Conservation (phyloP, 2,113 vertebrate species). For the Brachypteracias leptosomus region DNA sequence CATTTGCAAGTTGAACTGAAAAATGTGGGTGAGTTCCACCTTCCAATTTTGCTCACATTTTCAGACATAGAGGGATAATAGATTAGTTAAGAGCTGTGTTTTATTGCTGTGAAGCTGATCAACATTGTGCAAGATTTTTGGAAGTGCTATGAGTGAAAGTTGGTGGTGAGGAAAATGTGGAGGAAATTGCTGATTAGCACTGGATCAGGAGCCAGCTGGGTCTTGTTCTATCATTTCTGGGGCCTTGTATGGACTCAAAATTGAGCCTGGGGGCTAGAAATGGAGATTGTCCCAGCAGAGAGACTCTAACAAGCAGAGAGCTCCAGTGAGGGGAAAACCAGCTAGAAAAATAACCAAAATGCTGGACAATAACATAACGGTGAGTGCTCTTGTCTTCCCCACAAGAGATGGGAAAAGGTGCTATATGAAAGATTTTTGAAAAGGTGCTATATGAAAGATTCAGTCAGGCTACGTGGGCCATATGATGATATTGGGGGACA, state of each 20-base stretch:
- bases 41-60: conserved; percentile 53
- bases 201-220: neutral
- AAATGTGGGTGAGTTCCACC: conserved; percentile 33
- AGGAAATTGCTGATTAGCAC: neutral
- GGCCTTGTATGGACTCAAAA: neutral
- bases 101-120: conserved; percentile 39
- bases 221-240: neutral
- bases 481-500: neutral
- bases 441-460: neutral
- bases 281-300: neutral
- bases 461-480: neutral
- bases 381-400: neutral
- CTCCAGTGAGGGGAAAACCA: neutral
- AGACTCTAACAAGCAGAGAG: neutral
- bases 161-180: neutral
- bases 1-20: conserved; percentile 51
- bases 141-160: neutral
- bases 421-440: neutral
- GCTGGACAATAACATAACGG: accelerated
- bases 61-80: conserved; percentile 14
- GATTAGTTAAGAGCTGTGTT: conserved; percentile 24
- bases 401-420: neutral
- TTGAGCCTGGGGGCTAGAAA: neutral
- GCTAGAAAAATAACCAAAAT: neutral
- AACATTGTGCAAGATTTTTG: conserved; percentile 2